phyloP scores from a whole-genome alignment of 2,888 invertebrate genomes.

The Crematogaster levior region DNA sequence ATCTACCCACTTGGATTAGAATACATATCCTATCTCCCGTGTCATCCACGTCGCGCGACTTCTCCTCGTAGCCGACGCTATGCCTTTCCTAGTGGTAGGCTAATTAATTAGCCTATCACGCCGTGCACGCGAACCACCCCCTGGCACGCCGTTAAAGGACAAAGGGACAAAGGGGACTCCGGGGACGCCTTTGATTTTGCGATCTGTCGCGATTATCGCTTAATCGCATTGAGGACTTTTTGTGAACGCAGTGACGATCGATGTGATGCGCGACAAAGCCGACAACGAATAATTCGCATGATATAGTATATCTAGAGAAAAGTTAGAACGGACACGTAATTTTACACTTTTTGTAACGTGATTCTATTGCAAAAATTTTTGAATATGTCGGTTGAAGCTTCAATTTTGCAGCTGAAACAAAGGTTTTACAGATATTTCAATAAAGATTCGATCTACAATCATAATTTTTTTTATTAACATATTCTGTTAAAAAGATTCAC shows the following conservation, averaged over 20 bases:
- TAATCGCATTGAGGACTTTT: slow-evolving; percentile 50
- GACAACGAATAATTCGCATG: slow-evolving; percentile 6
- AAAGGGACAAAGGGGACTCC: slow-evolving; percentile 55
- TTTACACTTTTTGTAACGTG: slow-evolving; percentile 1
- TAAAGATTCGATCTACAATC: not conserved
- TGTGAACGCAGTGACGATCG: slow-evolving; percentile 26
- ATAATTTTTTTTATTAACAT: slow-evolving; percentile 4
- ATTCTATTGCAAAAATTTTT: slow-evolving; percentile 6
- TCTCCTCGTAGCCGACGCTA: slow-evolving; percentile 57
- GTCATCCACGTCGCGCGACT: slow-evolving; percentile 71
- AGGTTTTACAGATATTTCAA: not conserved
- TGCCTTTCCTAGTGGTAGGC: slow-evolving; percentile 61
- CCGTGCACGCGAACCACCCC: slow-evolving; percentile 66
- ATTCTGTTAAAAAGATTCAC: not conserved
- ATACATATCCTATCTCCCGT: slow-evolving; percentile 74
- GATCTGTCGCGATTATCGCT: slow-evolving; percentile 42
- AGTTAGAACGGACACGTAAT: slow-evolving; percentile 6
- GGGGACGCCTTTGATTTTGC: slow-evolving; percentile 57
- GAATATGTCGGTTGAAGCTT: not conserved
- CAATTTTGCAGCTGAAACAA: not conserved
- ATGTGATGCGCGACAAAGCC: slow-evolving; percentile 2
- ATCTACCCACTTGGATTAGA: slow-evolving; percentile 67
- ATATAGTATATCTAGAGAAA: not conserved
- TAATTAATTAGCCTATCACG: slow-evolving; percentile 74
- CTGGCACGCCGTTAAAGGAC: slow-evolving; percentile 54